Evolutionary conservation across 2,888 invertebrate species (phyloP), one percentile per base, ranked within the genome.

Genomic region (Eupithecia inturbata): DNA sequence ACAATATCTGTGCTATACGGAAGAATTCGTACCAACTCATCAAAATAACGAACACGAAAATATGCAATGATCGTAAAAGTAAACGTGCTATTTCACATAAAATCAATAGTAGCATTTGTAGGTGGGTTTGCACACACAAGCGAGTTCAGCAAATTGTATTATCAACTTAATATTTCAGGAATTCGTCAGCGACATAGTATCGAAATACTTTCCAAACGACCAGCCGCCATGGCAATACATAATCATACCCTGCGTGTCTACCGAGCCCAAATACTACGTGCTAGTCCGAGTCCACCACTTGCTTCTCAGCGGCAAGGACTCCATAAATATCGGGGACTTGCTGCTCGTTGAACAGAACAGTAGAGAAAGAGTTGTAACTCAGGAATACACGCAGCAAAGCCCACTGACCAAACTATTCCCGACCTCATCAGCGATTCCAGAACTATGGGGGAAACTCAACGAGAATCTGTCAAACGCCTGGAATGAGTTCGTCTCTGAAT

Each of bases 181-280:
- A 45, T 97, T 96, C 84, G 96, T 97, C 67, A 97, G 97, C 83
- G 97, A 97, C 72, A 95, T 97, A 74, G 96, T 97, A 36, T 96
- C 97, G 4, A 97, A 97, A 91, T 97, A 97, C 85, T 95, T 98
- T 72, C 96, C 97, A 9, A 91, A 93, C 1, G 96, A 96, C 71
- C 94, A 96, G 73, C 96, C 98, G 0, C 97, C 97, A 19, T 98
- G 98, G 98, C 97, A 98, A 85, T 96, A 97, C 71, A 96, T 96
- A 57, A 95, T 97, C 1, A 96, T 97, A 82, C 97, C 97, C 0
- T 92, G 92, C 78, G 82, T 88, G 6, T 88, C 92, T 1, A 80
- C 88, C 5, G 95, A 96, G 70, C 95, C 96, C 53, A 94, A 94
- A 80, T 97, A 96, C 84, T 97, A 96, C 82, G 93, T 97, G 49